Evolutionary conservation across 2,888 invertebrate genomes (phyloP), one percentile per base, ranked within the genome.

Genomic region (Andrena bucephala): DNA sequence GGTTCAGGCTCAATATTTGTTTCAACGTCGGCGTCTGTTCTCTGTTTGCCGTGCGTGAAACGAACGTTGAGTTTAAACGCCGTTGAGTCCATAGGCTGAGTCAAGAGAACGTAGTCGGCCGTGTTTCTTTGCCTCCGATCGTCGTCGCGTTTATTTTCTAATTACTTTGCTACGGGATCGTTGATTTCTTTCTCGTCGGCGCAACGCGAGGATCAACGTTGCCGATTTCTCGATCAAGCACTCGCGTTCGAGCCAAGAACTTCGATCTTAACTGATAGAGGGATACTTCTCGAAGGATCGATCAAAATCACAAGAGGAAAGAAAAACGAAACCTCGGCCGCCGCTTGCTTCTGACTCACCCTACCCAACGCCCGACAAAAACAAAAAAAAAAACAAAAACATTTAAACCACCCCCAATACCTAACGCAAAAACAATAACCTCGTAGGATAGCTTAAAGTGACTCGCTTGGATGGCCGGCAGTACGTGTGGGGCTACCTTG

Each of bases 361-460:
- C 87, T 85, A 60, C 24, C 6, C 52, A 57, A 29, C 10, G 5
- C n/a, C 57, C 20, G 2, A 48, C 16, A 54, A 6, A 42, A 54
- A 57, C 20, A 75, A 52, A 73, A 8, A 70, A 20, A 13, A 48
- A 20, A 31, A 13, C 27, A 27, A 31, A 63, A 69, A 65, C 24
- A 27, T 16, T 33, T 20, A 20, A 60, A 52, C 42, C n/a, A 59
- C 57, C 20, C 27, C 65, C 50, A 27, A 83, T 79, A 83, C 57
- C 80, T 87, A 85, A 85, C 85, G 68, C 6, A 75, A 63, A 84
- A 82, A 69, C 72, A 65, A 85, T 85, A 59, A 85, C 71, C 91
- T 91, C 91, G 92, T 92, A 93, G 93, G 93, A 90, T 93, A 92
- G 93, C 93, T 93, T 93, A 93, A 90, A 91, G 89, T 85, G 59